A percentile compares a stretch with the other conserved stretches of the same genome.
Conservation (phyloP, 2,797 vertebrate species). For the Smutsia temminckii region DNA sequence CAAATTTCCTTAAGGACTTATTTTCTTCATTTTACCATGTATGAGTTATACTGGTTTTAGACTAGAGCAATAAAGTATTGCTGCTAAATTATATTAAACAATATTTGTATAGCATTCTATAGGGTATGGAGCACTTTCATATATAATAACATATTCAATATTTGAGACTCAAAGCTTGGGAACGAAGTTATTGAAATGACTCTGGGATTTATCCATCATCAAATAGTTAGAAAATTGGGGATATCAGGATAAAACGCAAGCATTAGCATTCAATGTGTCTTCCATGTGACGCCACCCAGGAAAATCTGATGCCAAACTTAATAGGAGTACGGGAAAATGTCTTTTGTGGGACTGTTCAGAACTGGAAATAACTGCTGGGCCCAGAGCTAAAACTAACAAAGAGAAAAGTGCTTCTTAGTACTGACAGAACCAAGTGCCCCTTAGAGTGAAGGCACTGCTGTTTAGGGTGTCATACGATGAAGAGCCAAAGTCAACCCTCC, state of each 20-base stretch:
- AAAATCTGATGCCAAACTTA: background rate
- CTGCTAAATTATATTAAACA: conserved; percentile 1
- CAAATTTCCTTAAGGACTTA: background rate
- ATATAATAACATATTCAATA: background rate
- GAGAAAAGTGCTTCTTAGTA: background rate
- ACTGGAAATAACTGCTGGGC: background rate
- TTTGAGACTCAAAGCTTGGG: background rate
- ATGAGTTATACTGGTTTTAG: background rate
- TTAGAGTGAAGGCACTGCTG: background rate
- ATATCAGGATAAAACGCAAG: background rate
- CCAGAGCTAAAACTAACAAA: background rate
- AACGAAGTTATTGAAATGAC: background rate
- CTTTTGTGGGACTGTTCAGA: background rate
- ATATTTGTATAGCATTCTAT: background rate
- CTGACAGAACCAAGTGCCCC: background rate
- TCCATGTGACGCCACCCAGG: background rate
- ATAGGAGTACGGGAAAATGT: background rate
- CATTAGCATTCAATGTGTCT: background rate
- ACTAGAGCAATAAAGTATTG: background rate
- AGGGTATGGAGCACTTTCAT: background rate
- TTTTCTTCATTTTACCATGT: background rate
- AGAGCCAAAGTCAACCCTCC: background rate
- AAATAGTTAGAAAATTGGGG: background rate
- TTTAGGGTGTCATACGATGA: background rate
- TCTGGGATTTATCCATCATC: background rate